Conservation (phyloP, 2,888 invertebrate species). For the Thalpophila matura region DNA sequence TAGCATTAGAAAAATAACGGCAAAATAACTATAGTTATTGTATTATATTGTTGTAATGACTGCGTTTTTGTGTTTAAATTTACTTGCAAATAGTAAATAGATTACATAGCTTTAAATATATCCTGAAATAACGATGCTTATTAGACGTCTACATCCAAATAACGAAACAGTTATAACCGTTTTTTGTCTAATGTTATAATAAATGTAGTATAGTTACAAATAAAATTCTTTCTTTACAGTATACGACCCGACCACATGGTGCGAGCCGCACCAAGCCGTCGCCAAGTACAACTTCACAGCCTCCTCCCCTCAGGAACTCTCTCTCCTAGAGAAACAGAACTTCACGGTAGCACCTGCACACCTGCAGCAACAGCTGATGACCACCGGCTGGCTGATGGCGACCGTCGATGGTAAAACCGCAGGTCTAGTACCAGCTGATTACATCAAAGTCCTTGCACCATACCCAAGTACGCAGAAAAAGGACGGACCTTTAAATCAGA, state of each 20-base stretch:
- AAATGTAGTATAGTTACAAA: too few species aligned
- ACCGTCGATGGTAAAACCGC: constrained; percentile 89
- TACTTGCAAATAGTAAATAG: too few species aligned
- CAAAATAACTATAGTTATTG: too few species aligned
- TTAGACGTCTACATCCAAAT: too few species aligned
- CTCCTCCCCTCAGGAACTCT: constrained; percentile 93
- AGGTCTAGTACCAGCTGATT: constrained; percentile 92
- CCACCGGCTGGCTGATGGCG: constrained; percentile 93
- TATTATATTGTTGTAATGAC: too few species aligned
- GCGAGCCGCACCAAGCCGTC: constrained; percentile 92
- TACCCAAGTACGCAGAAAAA: constrained; percentile 1
- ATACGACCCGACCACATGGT: constrained; percentile 93
- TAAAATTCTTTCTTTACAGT: constrained; percentile 77
- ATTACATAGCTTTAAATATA: too few species aligned
- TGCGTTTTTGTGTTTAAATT: too few species aligned
- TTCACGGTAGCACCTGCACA: constrained; percentile 96
- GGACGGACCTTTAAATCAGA: not conserved
- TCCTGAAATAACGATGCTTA: too few species aligned
- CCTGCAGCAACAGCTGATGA: constrained; percentile 93
- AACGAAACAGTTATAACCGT: too few species aligned
- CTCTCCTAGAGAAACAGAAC: constrained; percentile 94
- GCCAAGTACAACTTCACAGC: constrained; percentile 95
- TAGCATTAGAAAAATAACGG: too few species aligned
- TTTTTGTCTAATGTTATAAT: too few species aligned
- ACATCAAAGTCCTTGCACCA: constrained; percentile 85